A percentile compares a stretch with the other conserved stretches of the same genome.
These are phyloP conservation scores for Hemicentrotus pulcherrimus DNA, from an alignment of 35 echinoderm and acorn worm genomes.

Conservation along the genomic window DNA sequence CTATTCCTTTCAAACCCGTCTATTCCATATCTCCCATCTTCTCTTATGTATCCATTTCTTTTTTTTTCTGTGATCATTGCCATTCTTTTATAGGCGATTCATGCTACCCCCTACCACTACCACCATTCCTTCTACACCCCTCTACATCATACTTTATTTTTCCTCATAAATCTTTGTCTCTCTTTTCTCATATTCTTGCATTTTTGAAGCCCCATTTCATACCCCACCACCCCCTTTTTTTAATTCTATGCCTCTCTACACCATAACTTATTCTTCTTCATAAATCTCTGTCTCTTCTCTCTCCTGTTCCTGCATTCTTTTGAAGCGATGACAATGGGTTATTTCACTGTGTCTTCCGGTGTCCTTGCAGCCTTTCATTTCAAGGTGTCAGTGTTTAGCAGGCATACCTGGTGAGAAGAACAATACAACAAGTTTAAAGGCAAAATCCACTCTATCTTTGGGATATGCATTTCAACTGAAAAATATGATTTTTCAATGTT, in stretches of 20 bases:
- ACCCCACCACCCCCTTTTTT: background rate
- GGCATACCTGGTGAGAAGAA: background rate
- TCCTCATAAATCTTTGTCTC: no score
- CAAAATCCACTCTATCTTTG: background rate
- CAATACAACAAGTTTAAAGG: background rate
- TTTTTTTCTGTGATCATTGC: no score
- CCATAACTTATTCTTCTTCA: background rate
- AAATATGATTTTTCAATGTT: no score
- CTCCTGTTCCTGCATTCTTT: background rate
- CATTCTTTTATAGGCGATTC: no score
- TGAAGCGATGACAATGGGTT: background rate
- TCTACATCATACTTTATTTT: no score
- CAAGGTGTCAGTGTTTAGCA: constrained; percentile 30
- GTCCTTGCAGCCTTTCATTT: constrained; percentile 21
- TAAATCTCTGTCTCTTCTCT: constrained; percentile 22
- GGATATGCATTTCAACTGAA: no score
- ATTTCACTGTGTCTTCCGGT: constrained; percentile 16
- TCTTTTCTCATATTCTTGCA: background rate
- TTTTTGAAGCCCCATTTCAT: background rate
- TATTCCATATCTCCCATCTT: no score
- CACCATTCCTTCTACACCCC: background rate
- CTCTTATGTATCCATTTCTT: no score
- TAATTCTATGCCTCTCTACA: background rate
- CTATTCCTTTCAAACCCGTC: no score
- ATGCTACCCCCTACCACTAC: background rate